Evolutionary conservation across 2,113 vertebrate genomes (phyloP).

Genomic region (Hippocampus abdominalis): DNA sequence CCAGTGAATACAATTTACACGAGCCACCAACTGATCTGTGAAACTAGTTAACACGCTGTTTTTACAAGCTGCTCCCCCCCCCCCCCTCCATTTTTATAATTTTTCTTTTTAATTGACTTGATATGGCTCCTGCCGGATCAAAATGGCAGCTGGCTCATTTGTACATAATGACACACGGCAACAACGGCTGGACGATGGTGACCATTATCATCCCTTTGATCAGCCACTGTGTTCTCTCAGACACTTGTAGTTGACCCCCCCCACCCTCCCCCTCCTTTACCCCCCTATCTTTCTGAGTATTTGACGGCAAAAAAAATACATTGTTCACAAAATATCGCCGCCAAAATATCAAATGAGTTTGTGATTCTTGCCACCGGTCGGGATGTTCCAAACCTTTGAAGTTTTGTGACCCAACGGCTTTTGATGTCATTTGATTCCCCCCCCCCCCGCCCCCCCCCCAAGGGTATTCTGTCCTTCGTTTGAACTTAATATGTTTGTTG

Average conservation of each 20-base stretch:
- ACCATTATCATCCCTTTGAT: not conserved
- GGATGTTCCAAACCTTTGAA: not conserved
- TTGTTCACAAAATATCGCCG: not conserved
- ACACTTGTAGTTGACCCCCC: not conserved
- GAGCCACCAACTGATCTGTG: not conserved
- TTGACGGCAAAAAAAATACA: not conserved
- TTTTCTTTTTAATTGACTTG: not conserved
- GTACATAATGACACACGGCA: not conserved
- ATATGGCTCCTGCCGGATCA: not conserved
- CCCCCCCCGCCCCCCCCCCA: not conserved
- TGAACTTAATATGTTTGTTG: not conserved
- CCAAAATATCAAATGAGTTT: not conserved
- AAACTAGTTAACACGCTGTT: not conserved
- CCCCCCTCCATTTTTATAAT: too few relatives aligned
- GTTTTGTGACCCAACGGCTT: not conserved
- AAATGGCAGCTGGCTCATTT: constrained; percentile 4
- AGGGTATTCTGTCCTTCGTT: not conserved
- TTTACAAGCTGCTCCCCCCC: not conserved
- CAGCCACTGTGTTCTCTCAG: not conserved
- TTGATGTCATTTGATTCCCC: not conserved
- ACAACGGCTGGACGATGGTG: not conserved
- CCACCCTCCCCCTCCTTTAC: too few relatives aligned
- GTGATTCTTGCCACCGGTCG: not conserved
- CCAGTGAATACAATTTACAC: not conserved
- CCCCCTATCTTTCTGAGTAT: not conserved